Conservation (phyloP, 2,797 vertebrate species). For the Rhynchotus rufescens region DNA sequence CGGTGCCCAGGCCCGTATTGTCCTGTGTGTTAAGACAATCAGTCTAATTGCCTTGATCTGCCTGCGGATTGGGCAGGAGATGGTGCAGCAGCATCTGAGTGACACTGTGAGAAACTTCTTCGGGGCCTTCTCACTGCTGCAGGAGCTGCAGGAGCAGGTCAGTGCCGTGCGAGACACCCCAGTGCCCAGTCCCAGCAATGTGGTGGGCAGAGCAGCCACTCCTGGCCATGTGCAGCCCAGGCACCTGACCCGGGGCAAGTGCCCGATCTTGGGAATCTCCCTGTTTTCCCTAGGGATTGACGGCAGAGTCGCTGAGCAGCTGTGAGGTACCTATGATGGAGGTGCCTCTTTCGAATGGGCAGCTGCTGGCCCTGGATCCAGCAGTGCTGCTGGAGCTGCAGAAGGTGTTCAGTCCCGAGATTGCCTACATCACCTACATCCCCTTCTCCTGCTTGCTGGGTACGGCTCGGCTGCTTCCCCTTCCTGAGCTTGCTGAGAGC, state of each 20-base stretch:
- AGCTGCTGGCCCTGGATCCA: slow-evolving; percentile 83
- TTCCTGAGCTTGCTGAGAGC: background rate
- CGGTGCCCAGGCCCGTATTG: slow-evolving; percentile 92
- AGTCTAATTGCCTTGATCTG: slow-evolving; percentile 96
- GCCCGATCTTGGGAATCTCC: background rate
- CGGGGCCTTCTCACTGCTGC: slow-evolving; percentile 88
- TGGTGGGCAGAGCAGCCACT: background rate
- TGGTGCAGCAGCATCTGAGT: slow-evolving; percentile 97
- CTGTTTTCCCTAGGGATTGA: slow-evolving; percentile 63
- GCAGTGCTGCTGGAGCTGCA: slow-evolving; percentile 89
- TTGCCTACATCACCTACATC: slow-evolving; percentile 95
- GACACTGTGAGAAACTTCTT: slow-evolving; percentile 92
- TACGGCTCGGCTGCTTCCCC: slow-evolving; percentile 56
- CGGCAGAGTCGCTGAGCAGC: slow-evolving; percentile 47
- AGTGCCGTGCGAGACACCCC: background rate
- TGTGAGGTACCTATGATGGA: slow-evolving; percentile 86
- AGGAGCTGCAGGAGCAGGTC: slow-evolving; percentile 89
- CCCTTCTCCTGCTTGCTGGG: slow-evolving; percentile 96
- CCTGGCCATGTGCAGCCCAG: background rate
- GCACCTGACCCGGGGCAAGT: background rate
- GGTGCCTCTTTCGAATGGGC: slow-evolving; percentile 80
- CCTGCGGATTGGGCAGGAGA: slow-evolving; percentile 94
- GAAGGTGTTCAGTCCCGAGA: slow-evolving; percentile 93
- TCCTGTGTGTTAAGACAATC: slow-evolving; percentile 93
- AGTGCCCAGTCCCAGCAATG: background rate